These are phyloP conservation scores for Ictidomys tridecemlineatus DNA, from an alignment of 2,113 vertebrate genomes.

Conservation along the genomic window DNA sequence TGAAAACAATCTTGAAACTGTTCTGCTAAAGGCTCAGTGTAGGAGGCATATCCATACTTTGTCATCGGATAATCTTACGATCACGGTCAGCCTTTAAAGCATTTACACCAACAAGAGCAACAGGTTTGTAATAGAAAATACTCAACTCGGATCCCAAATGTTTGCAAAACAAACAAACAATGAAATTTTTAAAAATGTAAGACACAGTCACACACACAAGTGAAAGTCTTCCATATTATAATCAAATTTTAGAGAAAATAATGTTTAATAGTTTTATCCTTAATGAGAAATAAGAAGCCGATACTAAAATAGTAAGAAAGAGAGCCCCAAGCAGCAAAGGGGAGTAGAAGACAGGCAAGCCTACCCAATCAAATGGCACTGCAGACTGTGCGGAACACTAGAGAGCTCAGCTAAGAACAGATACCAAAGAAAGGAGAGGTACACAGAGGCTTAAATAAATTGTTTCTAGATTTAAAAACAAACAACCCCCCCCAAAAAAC, in stretches of 20 bases:
- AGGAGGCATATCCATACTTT: conserved; percentile 60
- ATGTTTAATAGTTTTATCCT: not conserved
- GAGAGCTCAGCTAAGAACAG: not conserved
- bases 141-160: not conserved
- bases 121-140: conserved; percentile 69
- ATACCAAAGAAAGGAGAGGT: not conserved
- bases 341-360: not conserved
- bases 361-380: not conserved
- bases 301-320: not conserved
- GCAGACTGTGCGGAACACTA: accelerated
- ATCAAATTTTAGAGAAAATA: conserved; percentile 26
- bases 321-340: not conserved
- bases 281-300: not conserved
- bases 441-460: not conserved
- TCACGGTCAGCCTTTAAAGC: not conserved
- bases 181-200: not conserved
- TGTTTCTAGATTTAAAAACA: not conserved
- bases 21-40: conserved; percentile 23
- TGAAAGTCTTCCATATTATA: not conserved
- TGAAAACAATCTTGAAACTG: conserved; percentile 77
- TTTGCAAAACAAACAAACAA: not conserved
- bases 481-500: not conserved
- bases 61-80: conserved; percentile 43
- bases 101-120: conserved; percentile 52
- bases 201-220: not conserved